Base-by-base conservation (phyloP, 2,888 invertebrate species). In the Meandrusa payeni region DNA sequence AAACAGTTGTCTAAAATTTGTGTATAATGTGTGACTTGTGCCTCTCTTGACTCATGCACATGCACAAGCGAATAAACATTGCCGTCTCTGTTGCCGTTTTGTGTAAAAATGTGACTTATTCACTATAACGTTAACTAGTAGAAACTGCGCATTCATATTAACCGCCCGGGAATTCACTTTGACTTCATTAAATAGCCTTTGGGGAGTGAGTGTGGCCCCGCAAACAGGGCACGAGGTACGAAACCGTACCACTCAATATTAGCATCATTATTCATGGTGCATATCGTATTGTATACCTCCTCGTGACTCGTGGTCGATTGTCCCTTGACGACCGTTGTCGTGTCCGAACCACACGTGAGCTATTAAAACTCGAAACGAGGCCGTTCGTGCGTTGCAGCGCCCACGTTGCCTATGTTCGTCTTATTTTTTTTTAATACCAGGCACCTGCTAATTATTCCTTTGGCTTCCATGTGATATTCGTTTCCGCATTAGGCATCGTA, bases 251-350 rank as follows among this genome's bases (percentile, higher is more conserved):
- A 58, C 52, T 63, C 57, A 57, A 61, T 68, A 62, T 67, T 54
- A 58, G 47, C 61, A 72, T 82, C 64, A 70, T 69, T 79, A 85
- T 85, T 79, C 82, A 74, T 55, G 50, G 58, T 63, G 67, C 69
- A 68, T 65, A 60, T 59, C 53, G 60, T 62, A 72, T 73, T 61
- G 63, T 69, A 65, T 63, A 58, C 52, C 47, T 51, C 50, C 56
- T 77, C 86, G 85, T 86, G 86, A 83, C 80, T 74, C 57, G 66
- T 52, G 65, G 63, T 67, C 72, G 73, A 80, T 82, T 80, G 82
- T 81, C 60, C 55, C 54, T 55, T 47, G 59, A 67, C 75, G 74
- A 74, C 77, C 73, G 70, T 53, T 62, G 72, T 81, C 78, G 79
- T 80, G 80, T 76, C 57, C 53, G 57, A 61, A 57, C 63, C 62